phyloP scores from a whole-genome alignment of 2,888 invertebrate species.

The Ernsta delagoae region DNA sequence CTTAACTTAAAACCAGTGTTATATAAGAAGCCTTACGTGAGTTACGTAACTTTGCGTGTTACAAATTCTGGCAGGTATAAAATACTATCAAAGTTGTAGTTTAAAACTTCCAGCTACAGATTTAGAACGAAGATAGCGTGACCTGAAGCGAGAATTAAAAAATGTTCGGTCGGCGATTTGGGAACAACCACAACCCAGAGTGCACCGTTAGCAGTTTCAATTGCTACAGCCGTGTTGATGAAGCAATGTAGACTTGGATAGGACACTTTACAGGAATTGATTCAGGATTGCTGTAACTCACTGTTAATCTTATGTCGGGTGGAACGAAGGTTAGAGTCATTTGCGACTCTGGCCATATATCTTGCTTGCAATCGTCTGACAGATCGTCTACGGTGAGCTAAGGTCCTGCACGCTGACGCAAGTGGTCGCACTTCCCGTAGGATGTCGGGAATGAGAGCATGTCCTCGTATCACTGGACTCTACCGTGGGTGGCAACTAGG shows the following conservation, averaged over 20 bases:
- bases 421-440: constrained; percentile 77
- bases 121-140: constrained; percentile 35
- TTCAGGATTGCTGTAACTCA: constrained; percentile 13
- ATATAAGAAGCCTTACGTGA: constrained; percentile 13
- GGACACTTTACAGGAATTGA: background rate
- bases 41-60: constrained; percentile 24
- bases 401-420: constrained; percentile 76
- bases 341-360: constrained; percentile 58
- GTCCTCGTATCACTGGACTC: constrained; percentile 75
- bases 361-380: constrained; percentile 69
- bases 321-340: constrained; percentile 48
- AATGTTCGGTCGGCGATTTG: no score
- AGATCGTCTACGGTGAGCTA: constrained; percentile 68
- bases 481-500: constrained; percentile 67
- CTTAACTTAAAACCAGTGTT: constrained; percentile 6
- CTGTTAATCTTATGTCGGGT: constrained; percentile 16
- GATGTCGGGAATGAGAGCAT: constrained; percentile 83
- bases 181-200: background rate
- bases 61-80: constrained; percentile 24
- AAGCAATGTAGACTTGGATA: background rate
- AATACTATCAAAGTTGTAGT: constrained; percentile 33
- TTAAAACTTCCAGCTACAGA: constrained; percentile 29
- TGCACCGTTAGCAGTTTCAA: background rate
- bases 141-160: constrained; percentile 29
- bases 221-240: background rate